phyloP scores from a whole-genome alignment of 2,797 vertebrate genomes.

The Clamator glandarius region DNA sequence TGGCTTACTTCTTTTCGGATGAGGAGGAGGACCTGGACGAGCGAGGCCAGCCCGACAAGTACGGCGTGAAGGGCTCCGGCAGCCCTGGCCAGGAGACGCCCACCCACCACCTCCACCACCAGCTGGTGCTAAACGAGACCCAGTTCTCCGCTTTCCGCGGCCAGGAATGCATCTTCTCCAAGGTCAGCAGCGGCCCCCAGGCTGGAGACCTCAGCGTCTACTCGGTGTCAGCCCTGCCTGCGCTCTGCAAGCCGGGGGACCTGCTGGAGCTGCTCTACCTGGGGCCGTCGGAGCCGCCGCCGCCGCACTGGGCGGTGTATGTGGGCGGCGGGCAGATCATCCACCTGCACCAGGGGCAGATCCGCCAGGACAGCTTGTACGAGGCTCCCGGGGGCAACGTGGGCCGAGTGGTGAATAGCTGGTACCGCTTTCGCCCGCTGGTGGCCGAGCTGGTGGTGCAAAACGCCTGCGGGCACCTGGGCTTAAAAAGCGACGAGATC shows the following conservation, averaged over 20 bases:
- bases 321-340: conserved; percentile 92
- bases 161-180: conserved; percentile 99
- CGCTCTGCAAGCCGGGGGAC: conserved; percentile 96
- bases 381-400: conserved; percentile 89
- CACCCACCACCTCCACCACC: conserved; percentile 81
- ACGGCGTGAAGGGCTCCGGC: conserved; percentile 81
- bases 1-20: conserved; percentile 99
- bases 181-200: conserved; percentile 92
- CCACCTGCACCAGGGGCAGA: conserved; percentile 95
- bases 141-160: conserved; percentile 96
- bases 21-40: conserved; percentile 99
- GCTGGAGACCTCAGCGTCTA: conserved; percentile 89
- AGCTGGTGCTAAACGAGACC: conserved; percentile 90
- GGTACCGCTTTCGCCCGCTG: conserved; percentile 96
- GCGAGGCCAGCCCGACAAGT: conserved; percentile 91
- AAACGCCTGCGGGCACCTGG: conserved; percentile 95
- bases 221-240: conserved; percentile 89
- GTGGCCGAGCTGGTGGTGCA: conserved; percentile 96
- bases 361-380: conserved; percentile 95
- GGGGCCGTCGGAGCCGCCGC: conserved; percentile 73
- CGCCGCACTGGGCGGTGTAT: conserved; percentile 96
- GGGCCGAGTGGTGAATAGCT: conserved; percentile 95
- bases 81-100: conserved; percentile 81
- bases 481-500: conserved; percentile 92
- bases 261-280: conserved; percentile 93